These are phyloP conservation scores for Litocranius walleri DNA, from an alignment of 2,113 vertebrate genomes.

Conservation along the genomic window DNA sequence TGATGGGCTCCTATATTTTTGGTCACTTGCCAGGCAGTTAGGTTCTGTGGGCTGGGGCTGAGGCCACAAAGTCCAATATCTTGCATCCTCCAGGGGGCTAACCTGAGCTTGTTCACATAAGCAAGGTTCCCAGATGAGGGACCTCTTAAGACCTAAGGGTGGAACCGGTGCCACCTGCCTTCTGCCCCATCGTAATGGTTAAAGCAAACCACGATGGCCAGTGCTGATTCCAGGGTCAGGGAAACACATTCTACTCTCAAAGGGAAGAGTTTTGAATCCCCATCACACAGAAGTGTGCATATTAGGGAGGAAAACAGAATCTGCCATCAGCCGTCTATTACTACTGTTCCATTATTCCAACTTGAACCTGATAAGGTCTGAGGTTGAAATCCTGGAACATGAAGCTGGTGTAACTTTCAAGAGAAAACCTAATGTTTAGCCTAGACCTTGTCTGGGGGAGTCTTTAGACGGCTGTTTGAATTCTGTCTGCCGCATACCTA, in stretches of 20 bases:
- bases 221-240: too few relatives aligned
- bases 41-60: rapidly evolving
- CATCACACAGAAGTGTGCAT: neutral
- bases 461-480: neutral
- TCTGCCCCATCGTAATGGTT: neutral
- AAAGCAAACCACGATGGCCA: neutral
- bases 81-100: neutral
- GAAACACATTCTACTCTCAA: neutral
- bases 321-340: neutral
- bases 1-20: neutral
- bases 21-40: neutral
- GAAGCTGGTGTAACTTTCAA: neutral
- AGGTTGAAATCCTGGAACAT: neutral
- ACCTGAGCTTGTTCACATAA: neutral
- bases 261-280: neutral
- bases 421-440: neutral
- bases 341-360: neutral
- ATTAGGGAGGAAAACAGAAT: neutral
- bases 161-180: rapidly evolving
- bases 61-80: too few relatives aligned
- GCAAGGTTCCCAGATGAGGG: neutral
- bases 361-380: neutral
- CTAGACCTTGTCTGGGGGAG: neutral
- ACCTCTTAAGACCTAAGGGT: neutral
- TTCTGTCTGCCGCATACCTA: neutral